Percentiles rank a stretch among this genome's conserved stretches.
Evolutionary conservation across 2,113 vertebrate species (phyloP).

Genomic region (Melospiza georgiana): DNA sequence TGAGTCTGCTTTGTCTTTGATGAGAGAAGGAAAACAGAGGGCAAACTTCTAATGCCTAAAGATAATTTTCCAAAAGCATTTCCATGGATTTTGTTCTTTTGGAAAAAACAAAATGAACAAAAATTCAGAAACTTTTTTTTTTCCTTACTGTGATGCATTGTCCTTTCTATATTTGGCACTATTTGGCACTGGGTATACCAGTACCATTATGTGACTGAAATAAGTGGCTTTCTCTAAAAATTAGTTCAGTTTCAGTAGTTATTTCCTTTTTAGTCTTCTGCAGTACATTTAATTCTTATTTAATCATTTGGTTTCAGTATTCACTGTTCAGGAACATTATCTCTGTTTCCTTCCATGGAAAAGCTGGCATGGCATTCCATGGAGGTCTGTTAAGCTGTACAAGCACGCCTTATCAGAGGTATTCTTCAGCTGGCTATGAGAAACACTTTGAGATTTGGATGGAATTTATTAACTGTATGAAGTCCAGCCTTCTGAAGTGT

Average conservation of each 20-base stretch:
- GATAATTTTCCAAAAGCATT: background rate
- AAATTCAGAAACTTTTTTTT: background rate
- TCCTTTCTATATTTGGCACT: background rate
- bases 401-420: conserved; percentile 19
- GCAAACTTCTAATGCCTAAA: background rate
- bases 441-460: conserved; percentile 37
- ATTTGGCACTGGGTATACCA: background rate
- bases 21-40: background rate
- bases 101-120: background rate
- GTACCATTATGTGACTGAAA: background rate
- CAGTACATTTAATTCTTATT: background rate
- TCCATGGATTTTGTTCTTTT: background rate
- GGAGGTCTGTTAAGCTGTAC: background rate
- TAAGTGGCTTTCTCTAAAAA: background rate
- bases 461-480: conserved; percentile 41
- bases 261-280: background rate
- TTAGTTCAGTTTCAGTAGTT: background rate
- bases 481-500: conserved; percentile 20
- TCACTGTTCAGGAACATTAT: conserved; percentile 17
- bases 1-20: background rate
- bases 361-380: conserved; percentile 15
- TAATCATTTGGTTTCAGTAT: background rate
- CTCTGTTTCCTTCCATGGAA: conserved; percentile 25
- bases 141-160: background rate
- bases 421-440: conserved; percentile 15